Conservation (phyloP, 1,140 invertebrate genomes). For the Leguminivora glycinivorella region DNA sequence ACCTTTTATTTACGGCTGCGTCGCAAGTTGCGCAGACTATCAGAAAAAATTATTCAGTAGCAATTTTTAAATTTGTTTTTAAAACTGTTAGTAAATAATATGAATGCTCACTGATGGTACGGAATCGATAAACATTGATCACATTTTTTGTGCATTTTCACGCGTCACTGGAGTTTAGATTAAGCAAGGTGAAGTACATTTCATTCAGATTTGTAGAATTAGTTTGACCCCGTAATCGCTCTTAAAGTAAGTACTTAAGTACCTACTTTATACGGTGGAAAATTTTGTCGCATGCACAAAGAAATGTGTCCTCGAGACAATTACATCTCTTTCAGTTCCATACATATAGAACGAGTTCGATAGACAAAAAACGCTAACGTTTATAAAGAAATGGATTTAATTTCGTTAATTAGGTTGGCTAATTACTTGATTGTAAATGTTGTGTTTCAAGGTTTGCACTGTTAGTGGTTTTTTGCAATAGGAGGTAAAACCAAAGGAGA, state of each 20-base stretch:
- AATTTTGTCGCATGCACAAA: neutral
- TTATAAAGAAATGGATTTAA: neutral
- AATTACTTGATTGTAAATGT: neutral
- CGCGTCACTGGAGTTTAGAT: constrained; percentile 18
- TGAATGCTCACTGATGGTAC: constrained; percentile 1
- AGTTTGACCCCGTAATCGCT: neutral
- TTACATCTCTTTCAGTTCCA: neutral
- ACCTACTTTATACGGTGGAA: neutral
- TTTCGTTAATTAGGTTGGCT: neutral
- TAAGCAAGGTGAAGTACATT: constrained; percentile 18
- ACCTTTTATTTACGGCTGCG: no score
- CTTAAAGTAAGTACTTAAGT: neutral
- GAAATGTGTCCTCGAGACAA: neutral
- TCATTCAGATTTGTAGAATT: constrained; percentile 14
- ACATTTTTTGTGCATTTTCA: constrained; percentile 17
- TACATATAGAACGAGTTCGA: neutral
- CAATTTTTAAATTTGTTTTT: neutral
- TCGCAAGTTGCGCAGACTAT: no score
- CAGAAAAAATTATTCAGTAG: neutral
- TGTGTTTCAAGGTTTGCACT: neutral
- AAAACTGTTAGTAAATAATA: neutral
- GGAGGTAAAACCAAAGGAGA: neutral
- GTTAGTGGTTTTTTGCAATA: neutral
- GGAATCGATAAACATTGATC: neutral
- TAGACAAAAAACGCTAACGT: neutral